Evolutionary conservation across 2,888 invertebrate species (phyloP).

Genomic region (Microctonus hyperodae): DNA sequence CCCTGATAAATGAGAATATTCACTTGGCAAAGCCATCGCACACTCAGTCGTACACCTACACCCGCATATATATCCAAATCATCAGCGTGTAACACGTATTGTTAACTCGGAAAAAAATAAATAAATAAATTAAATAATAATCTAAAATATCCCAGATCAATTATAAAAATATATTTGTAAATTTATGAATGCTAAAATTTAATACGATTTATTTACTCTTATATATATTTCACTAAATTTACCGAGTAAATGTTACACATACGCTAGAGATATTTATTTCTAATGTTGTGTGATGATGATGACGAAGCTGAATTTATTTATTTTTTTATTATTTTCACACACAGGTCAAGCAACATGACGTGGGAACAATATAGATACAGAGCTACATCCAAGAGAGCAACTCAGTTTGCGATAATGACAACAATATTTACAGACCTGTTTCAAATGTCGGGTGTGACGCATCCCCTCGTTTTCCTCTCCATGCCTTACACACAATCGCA

Average conservation of each 20-base stretch:
- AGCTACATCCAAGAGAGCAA: slow-evolving; percentile 26
- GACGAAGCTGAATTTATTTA: not conserved
- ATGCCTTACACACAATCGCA: not conserved
- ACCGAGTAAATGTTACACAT: no score
- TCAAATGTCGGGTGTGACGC: slow-evolving; percentile 26
- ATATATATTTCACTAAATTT: no score
- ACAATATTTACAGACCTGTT: slow-evolving; percentile 42
- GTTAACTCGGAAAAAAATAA: not conserved
- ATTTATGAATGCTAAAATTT: no score
- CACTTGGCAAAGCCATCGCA: slow-evolving; percentile 40
- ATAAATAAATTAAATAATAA: not conserved
- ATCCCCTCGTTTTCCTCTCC: not conserved
- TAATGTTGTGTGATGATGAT: not conserved
- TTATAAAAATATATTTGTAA: no score
- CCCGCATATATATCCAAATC: slow-evolving; percentile 2
- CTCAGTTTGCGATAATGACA: slow-evolving; percentile 41
- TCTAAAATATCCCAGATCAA: not conserved
- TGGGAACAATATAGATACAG: slow-evolving; percentile 34
- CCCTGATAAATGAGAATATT: slow-evolving; percentile 61
- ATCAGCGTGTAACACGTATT: not conserved
- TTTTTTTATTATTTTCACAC: slow-evolving; percentile 5
- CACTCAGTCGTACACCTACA: slow-evolving; percentile 42
- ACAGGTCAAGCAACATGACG: slow-evolving; percentile 24
- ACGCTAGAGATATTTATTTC: not conserved
- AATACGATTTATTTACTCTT: no score